These are phyloP conservation scores for Cybosia mesomella DNA, from an alignment of 2,888 invertebrate genomes.

Conservation along the genomic window DNA sequence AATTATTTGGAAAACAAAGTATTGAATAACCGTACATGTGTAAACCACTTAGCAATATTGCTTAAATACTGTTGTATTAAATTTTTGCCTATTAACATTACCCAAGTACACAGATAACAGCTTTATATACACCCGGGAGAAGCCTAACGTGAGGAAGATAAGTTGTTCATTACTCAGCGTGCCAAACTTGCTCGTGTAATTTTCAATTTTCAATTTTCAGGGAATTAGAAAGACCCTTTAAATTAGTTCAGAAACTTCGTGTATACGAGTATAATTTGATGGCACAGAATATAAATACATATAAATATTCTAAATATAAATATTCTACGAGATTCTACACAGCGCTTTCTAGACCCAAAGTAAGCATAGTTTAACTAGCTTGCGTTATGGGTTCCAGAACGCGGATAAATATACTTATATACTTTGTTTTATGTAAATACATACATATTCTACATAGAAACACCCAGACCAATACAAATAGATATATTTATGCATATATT, in stretches of 20 bases:
- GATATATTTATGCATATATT: too few relatives aligned
- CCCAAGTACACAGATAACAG: neutral
- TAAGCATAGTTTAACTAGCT: too few relatives aligned
- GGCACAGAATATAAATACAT: neutral
- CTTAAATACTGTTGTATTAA: neutral
- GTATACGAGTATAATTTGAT: neutral
- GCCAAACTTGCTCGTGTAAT: slow-evolving; percentile 10
- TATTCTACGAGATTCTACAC: too few relatives aligned
- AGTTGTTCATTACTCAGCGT: slow-evolving; percentile 17
- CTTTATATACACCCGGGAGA: neutral
- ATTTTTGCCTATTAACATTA: neutral
- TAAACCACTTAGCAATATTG: neutral
- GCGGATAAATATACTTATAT: too few relatives aligned
- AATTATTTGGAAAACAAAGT: neutral
- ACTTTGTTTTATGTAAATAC: too few relatives aligned
- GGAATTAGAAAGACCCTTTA: slow-evolving; percentile 11
- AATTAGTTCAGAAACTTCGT: slow-evolving; percentile 7
- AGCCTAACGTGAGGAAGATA: neutral
- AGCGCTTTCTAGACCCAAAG: too few relatives aligned
- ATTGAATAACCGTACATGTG: neutral
- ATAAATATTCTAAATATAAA: too few relatives aligned
- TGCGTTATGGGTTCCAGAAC: too few relatives aligned
- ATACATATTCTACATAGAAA: too few relatives aligned
- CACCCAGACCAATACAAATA: too few relatives aligned
- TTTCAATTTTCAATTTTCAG: slow-evolving; percentile 19